These are phyloP conservation scores for Scaptomyza hsui DNA, from an alignment of 1,140 invertebrate genomes.

Conservation along the genomic window DNA sequence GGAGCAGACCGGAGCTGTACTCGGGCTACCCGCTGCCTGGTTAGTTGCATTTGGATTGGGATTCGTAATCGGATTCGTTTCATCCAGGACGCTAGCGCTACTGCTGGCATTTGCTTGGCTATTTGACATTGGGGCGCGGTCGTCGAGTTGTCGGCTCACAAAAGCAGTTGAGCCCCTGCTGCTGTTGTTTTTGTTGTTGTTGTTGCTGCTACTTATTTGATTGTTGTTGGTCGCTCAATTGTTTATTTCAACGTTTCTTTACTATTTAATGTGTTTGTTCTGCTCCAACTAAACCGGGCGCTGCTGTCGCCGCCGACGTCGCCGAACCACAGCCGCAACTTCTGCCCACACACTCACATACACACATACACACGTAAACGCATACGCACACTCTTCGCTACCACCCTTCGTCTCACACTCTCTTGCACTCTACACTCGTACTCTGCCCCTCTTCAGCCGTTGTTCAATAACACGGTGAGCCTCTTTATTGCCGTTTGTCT, in stretches of 20 bases:
- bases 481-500: conserved; percentile 18
- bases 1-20: conserved; percentile 1
- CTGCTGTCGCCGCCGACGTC: conserved; percentile 32
- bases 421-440: conserved; percentile 6
- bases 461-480: conserved; percentile 63
- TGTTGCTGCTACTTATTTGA: conserved; percentile 28
- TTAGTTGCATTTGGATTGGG: conserved; percentile 29
- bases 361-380: conserved; percentile 44
- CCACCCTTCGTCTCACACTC: conserved; percentile 37
- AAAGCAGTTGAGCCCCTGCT: conserved; percentile 58
- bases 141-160: conserved; percentile 43
- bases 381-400: conserved; percentile 40
- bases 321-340: conserved; percentile 53
- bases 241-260: conserved; percentile 48
- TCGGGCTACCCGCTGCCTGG: conserved; percentile 31
- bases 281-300: conserved; percentile 58
- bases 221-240: conserved; percentile 36
- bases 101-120: conserved; percentile 78
- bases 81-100: conserved; percentile 73
- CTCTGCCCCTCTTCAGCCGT: conserved; percentile 55
- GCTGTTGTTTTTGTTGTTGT: conserved; percentile 42
- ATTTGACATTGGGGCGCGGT: conserved; percentile 83
- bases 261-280: conserved; percentile 35
- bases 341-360: conserved; percentile 61
- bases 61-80: conserved; percentile 51